These are phyloP conservation scores for Tipula lateralis DNA, from an alignment of 2,888 invertebrate species.

Conservation along the genomic window DNA sequence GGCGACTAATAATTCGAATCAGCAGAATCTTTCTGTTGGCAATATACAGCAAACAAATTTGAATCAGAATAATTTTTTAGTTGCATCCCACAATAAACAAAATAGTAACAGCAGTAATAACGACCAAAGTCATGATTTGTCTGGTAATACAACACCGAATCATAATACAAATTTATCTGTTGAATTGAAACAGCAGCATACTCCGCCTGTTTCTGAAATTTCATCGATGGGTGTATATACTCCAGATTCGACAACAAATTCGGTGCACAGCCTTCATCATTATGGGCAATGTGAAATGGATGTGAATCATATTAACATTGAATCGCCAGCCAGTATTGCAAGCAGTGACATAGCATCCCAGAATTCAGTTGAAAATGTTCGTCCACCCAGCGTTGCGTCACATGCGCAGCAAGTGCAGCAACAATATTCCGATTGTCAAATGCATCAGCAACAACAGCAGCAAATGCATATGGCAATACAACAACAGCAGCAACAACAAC, in stretches of 20 bases:
- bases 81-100: neutral
- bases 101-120: slow-evolving; percentile 38
- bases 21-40: slow-evolving; percentile 29
- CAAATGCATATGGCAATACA: slow-evolving; percentile 53
- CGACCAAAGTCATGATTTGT: slow-evolving; percentile 34
- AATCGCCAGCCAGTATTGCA: slow-evolving; percentile 83
- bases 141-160: slow-evolving; percentile 49
- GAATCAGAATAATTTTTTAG: slow-evolving; percentile 26
- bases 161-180: slow-evolving; percentile 41
- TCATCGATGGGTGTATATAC: slow-evolving; percentile 84
- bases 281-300: slow-evolving; percentile 78
- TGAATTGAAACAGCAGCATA: slow-evolving; percentile 44
- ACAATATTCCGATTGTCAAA: slow-evolving; percentile 56
- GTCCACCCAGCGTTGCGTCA: slow-evolving; percentile 56
- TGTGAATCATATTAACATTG: slow-evolving; percentile 76
- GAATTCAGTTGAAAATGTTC: slow-evolving; percentile 58
- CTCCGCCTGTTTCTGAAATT: slow-evolving; percentile 55
- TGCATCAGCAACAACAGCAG: slow-evolving; percentile 51
- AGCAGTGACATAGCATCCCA: slow-evolving; percentile 79
- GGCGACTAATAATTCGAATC: slow-evolving; percentile 31
- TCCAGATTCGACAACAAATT: slow-evolving; percentile 77
- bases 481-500: slow-evolving; percentile 49
- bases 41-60: neutral
- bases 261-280: slow-evolving; percentile 72
- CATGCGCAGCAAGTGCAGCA: slow-evolving; percentile 53